Evolutionary conservation across 1,140 invertebrate genomes (phyloP).

Genomic region (Achatina immaculata): DNA sequence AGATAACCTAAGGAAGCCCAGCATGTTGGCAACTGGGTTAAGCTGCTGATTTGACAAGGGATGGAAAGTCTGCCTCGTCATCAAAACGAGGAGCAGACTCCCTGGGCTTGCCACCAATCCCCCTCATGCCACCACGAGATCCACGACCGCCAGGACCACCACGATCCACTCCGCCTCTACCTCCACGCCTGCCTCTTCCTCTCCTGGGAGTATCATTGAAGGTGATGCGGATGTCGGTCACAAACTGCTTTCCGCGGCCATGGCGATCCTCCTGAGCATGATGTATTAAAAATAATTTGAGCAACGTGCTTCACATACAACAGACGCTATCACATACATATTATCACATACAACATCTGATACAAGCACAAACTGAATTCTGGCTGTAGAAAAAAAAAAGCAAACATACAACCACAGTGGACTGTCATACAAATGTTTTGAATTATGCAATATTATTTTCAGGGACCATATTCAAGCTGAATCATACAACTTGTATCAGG

Average conservation of each 20-base stretch:
- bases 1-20: background rate
- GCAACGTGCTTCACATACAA: too few relatives aligned
- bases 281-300: too few relatives aligned
- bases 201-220: conserved; percentile 61
- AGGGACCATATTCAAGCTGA: too few relatives aligned
- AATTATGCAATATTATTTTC: too few relatives aligned
- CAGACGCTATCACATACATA: too few relatives aligned
- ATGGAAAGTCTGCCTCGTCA: conserved; percentile 95
- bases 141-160: conserved; percentile 42
- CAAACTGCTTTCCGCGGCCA: conserved; percentile 48
- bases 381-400: too few relatives aligned
- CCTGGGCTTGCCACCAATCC: conserved; percentile 55
- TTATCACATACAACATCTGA: too few relatives aligned
- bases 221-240: conserved; percentile 63
- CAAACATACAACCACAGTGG: too few relatives aligned
- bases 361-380: too few relatives aligned
- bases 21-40: conserved; percentile 30
- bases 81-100: conserved; percentile 91
- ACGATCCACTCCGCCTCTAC: conserved; percentile 39
- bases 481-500: too few relatives aligned
- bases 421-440: too few relatives aligned
- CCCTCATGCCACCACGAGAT: conserved; percentile 49
- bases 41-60: conserved; percentile 58
- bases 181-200: conserved; percentile 57
- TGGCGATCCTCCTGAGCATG: conserved; percentile 47